Percentiles rank a stretch among this genome's conserved stretches.
Evolutionary conservation across 2,113 vertebrate genomes (phyloP).

Genomic region (Pomatorhinus ruficollis): DNA sequence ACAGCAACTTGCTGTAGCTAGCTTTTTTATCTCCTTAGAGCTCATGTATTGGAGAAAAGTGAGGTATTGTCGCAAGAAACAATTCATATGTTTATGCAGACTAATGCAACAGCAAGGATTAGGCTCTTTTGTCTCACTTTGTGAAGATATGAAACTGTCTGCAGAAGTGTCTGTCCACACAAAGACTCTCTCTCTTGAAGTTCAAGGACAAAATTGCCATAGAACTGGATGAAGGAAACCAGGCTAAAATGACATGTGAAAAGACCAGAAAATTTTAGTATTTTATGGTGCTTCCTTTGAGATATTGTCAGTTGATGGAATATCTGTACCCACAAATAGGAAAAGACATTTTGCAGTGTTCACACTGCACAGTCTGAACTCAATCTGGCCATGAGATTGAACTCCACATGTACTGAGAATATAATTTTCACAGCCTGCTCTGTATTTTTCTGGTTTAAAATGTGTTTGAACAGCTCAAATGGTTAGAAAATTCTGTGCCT

Average conservation of each 20-base stretch:
- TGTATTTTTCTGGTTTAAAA: background rate
- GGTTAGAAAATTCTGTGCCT: background rate
- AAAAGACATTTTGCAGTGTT: background rate
- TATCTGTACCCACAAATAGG: background rate
- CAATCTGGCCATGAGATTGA: background rate
- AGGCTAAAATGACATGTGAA: background rate
- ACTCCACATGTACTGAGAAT: background rate
- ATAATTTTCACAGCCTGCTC: background rate
- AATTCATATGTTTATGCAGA: background rate
- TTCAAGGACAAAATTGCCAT: background rate
- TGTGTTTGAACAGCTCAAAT: background rate
- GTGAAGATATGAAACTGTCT: background rate
- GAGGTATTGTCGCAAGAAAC: background rate
- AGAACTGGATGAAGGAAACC: background rate
- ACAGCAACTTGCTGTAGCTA: background rate
- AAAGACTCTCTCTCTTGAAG: background rate
- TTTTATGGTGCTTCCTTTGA: background rate
- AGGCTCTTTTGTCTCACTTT: background rate
- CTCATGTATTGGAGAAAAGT: background rate
- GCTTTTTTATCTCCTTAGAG: background rate
- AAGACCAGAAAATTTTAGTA: background rate
- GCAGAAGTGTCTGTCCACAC: background rate
- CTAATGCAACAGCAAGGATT: background rate
- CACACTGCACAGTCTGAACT: background rate
- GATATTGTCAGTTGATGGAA: background rate